Base-by-base conservation (phyloP, 2,888 invertebrate genomes). In the Alloscopus bannaensis region DNA sequence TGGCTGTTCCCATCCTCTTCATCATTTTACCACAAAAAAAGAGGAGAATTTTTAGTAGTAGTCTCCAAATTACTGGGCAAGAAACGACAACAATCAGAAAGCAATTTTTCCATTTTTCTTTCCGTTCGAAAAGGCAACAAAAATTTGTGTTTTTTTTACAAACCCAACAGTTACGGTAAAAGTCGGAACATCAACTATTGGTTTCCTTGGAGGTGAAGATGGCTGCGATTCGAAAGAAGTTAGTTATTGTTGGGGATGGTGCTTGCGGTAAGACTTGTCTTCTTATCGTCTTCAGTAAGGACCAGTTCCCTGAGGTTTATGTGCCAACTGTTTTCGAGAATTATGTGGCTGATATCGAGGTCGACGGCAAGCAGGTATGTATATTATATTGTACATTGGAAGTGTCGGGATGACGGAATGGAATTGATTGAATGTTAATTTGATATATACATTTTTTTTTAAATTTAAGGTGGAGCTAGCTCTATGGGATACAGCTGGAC, bases 211-310 rank as follows among this genome's bases (percentile, higher is more conserved):
- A n/a, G n/a, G n/a, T n/a, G n/a, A n/a, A n/a, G n/a, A n/a, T n/a
- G n/a, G n/a, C n/a, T n/a, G n/a, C n/a, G n/a, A 13, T 52, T 52
- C 13, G n/a, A 1, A 16, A 52, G 28, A 62, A 42, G 40, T 26
- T 24, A 24, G 36, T 36, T 55, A 42, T 26, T 42, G 29, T n/a
- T 50, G 16, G 31, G 69, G 92, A 92, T 88, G 92, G 92, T 86
- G 91, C 91, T 71, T 91, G 91, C 87, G 92, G 92, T 85, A 92
- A 92, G 88, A 92, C 92, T 22, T 91, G 91, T 86, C 89, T 92
- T 62, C 88, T 92, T 75, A 75, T 76, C 71, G 82, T 82, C 1
- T 83, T 79, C 69, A 81, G 82, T n/a, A 70, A 81, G 16, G 76
- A 81, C 8, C 59, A 65, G 18, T 84, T 84, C 65, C 75, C 79